A percentile compares a stretch with the other conserved stretches of the same genome.
Evolutionary conservation across 2,113 vertebrate species (phyloP).

Genomic region (Pachycephala philippinensis): DNA sequence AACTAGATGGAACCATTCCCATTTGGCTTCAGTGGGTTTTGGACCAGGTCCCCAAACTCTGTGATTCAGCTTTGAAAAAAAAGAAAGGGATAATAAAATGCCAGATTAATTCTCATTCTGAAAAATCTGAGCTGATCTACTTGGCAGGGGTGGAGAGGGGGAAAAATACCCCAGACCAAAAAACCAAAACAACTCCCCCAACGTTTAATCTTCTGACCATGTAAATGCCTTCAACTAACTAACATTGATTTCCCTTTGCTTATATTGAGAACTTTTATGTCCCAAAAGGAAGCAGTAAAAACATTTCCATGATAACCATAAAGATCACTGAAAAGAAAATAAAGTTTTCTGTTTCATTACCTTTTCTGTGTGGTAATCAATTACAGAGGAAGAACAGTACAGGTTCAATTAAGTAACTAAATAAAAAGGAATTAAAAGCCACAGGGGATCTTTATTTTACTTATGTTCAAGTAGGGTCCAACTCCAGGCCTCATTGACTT

Average conservation of each 20-base stretch:
- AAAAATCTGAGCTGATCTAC: background rate
- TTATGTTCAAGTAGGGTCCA: background rate
- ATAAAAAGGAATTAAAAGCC: slow-evolving; percentile 54
- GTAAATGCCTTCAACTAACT: background rate
- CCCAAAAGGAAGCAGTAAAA: slow-evolving; percentile 14
- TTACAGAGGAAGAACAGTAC: background rate
- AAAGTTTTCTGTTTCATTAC: slow-evolving; percentile 36
- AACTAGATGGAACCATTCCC: background rate
- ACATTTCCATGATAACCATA: slow-evolving; percentile 9
- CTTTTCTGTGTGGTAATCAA: slow-evolving; percentile 21
- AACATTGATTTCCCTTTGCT: background rate
- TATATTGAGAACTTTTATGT: background rate
- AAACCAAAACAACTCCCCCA: background rate
- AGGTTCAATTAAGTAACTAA: slow-evolving; percentile 45
- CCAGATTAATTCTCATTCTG: background rate
- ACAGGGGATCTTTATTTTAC: slow-evolving; percentile 19
- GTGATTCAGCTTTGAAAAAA: background rate
- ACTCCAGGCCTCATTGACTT: background rate
- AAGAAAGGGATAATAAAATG: background rate
- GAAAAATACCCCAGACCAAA: background rate
- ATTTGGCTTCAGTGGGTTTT: background rate
- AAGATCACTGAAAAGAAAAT: slow-evolving; percentile 23
- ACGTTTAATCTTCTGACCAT: background rate
- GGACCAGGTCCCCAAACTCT: background rate
- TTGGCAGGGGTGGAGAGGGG: rapidly evolving